Evolutionary conservation across 2,888 invertebrate species (phyloP).

Genomic region (Tetragnatha montana): DNA sequence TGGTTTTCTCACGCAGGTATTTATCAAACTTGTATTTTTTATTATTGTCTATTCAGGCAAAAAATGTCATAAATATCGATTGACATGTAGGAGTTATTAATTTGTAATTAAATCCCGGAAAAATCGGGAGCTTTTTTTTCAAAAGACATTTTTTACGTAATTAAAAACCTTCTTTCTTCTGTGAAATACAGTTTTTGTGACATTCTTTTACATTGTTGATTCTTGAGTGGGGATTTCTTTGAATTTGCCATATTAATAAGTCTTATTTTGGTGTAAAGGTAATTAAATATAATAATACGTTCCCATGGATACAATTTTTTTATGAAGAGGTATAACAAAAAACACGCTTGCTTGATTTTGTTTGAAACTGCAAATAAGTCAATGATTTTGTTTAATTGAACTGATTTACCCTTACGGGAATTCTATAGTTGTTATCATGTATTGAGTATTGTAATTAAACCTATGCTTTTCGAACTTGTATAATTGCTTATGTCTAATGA

Average conservation of each 20-base stretch:
- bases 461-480: too few relatives aligned
- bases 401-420: background rate
- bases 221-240: background rate
- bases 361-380: background rate
- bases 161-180: background rate
- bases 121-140: background rate
- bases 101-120: background rate
- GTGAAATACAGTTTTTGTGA: background rate
- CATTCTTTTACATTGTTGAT: background rate
- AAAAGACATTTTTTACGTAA: background rate
- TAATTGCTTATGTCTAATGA: too few relatives aligned
- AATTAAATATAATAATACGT: background rate
- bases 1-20: background rate
- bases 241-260: background rate
- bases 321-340: background rate
- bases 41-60: background rate
- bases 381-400: background rate
- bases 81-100: background rate
- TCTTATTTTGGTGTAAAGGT: background rate
- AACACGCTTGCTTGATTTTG: background rate
- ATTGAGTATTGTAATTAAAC: too few relatives aligned
- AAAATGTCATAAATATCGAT: background rate
- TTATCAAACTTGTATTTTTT: background rate
- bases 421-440: too few relatives aligned
- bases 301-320: background rate